A percentile compares a stretch with the other conserved stretches of the same genome.
These are phyloP conservation scores for Mesoligia furuncula DNA, from an alignment of 2,888 invertebrate species.

Conservation along the genomic window DNA sequence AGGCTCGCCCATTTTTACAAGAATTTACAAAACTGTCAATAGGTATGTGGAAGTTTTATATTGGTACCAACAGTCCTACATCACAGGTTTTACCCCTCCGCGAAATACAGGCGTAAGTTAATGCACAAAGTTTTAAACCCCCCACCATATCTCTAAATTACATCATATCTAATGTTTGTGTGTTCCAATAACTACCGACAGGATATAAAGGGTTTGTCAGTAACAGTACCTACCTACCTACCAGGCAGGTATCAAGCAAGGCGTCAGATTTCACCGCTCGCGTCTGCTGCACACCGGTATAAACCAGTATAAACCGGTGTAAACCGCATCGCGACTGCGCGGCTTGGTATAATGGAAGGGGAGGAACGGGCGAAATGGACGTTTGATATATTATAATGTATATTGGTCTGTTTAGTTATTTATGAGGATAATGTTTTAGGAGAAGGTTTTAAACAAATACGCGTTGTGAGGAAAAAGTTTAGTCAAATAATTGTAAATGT, in stretches of 20 bases:
- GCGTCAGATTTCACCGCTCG: conserved; percentile 18
- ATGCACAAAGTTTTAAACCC: not conserved
- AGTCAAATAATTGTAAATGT: conserved; percentile 6
- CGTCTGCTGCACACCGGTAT: conserved; percentile 35
- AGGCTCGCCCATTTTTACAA: not conserved
- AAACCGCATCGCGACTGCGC: conserved; percentile 38
- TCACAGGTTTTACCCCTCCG: not conserved
- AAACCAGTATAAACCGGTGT: conserved; percentile 9
- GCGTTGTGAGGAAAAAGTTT: not conserved
- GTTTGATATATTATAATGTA: conserved; percentile 30
- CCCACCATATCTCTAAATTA: not conserved
- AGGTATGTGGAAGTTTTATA: not conserved
- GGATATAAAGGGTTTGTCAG: not conserved
- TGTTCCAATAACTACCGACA: conserved; percentile 1
- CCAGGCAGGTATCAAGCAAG: not conserved
- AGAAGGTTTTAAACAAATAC: conserved; percentile 28
- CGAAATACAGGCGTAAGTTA: not conserved
- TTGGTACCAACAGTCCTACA: not conserved
- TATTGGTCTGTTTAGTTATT: conserved; percentile 35
- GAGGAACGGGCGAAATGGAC: conserved; percentile 46
- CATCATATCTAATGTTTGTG: conserved; percentile 10
- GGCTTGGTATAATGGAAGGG: conserved; percentile 38
- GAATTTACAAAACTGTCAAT: not conserved
- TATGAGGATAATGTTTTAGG: conserved; percentile 35
- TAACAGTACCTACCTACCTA: not conserved